Conservation (phyloP, 2,888 invertebrate genomes). For the Tineola bisselliella region DNA sequence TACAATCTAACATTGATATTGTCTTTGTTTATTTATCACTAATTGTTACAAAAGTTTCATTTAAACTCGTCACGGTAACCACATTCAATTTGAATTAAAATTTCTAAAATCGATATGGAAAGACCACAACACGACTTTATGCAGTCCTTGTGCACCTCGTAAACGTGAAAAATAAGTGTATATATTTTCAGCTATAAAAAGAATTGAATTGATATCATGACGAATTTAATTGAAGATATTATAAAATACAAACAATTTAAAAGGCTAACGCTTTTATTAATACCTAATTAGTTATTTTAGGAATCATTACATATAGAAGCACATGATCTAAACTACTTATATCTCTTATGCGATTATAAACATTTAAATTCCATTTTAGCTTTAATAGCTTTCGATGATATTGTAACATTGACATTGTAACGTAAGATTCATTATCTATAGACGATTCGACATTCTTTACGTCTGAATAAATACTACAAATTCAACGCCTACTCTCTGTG, state of each 20-base stretch:
- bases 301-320: neutral
- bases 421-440: too few relatives aligned
- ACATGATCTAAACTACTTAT: neutral
- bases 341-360: neutral
- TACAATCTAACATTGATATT: slow-evolving; percentile 44
- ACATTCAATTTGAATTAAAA: neutral
- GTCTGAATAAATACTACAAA: too few relatives aligned
- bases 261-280: neutral
- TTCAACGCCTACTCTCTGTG: too few relatives aligned
- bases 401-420: too few relatives aligned
- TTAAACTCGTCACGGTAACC: neutral
- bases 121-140: neutral
- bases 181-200: too few relatives aligned
- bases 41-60: slow-evolving; percentile 18
- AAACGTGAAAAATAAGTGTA: too few relatives aligned
- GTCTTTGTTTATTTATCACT: slow-evolving; percentile 57
- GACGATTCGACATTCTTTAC: too few relatives aligned
- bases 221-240: too few relatives aligned
- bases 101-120: neutral
- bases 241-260: neutral
- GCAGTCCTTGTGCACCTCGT: neutral
- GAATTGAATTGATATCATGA: too few relatives aligned
- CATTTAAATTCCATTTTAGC: neutral
- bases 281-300: neutral
- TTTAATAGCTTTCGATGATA: neutral